A percentile compares a stretch with the other conserved stretches of the same genome.
Evolutionary conservation across 2,888 invertebrate genomes (phyloP).

Genomic region (Lampropteryx suffumata): DNA sequence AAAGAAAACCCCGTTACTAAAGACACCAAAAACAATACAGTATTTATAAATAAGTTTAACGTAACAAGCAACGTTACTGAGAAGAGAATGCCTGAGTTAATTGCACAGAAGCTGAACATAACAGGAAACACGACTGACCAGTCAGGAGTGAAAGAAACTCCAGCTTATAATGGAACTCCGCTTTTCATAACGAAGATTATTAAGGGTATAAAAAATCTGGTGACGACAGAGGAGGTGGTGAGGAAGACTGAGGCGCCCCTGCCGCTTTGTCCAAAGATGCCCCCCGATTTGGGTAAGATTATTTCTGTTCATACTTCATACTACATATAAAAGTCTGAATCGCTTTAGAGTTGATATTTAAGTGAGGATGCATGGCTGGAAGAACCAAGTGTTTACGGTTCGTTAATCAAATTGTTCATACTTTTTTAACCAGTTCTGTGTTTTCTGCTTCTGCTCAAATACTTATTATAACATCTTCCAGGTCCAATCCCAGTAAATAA

Average conservation of each 20-base stretch:
- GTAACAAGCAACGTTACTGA: constrained; percentile 33
- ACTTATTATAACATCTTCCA: too few species aligned
- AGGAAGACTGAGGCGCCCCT: constrained; percentile 52
- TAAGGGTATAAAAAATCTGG: constrained; percentile 55
- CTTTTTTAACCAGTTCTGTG: too few species aligned
- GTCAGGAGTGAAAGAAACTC: constrained; percentile 3
- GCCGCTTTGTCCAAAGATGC: constrained; percentile 83
- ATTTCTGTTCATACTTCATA: too few species aligned
- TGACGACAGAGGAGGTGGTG: constrained; percentile 54
- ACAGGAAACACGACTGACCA: constrained; percentile 39
- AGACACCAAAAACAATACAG: constrained; percentile 37
- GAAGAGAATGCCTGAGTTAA: constrained; percentile 26
- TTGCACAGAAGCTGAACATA: constrained; percentile 37
- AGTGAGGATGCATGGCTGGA: too few species aligned
- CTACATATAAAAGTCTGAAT: too few species aligned
- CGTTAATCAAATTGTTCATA: too few species aligned
- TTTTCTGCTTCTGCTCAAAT: too few species aligned
- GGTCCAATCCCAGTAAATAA: constrained; percentile 87
- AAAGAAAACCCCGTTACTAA: constrained; percentile 40
- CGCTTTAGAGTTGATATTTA: too few species aligned
- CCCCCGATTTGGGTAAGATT: constrained; percentile 85
- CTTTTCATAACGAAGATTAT: constrained; percentile 57
- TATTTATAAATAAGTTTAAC: constrained; percentile 27
- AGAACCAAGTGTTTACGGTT: too few species aligned
- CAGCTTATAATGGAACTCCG: constrained; percentile 38